These are phyloP conservation scores for Habrosyne pyritoides DNA, from an alignment of 2,888 invertebrate genomes.

Conservation along the genomic window DNA sequence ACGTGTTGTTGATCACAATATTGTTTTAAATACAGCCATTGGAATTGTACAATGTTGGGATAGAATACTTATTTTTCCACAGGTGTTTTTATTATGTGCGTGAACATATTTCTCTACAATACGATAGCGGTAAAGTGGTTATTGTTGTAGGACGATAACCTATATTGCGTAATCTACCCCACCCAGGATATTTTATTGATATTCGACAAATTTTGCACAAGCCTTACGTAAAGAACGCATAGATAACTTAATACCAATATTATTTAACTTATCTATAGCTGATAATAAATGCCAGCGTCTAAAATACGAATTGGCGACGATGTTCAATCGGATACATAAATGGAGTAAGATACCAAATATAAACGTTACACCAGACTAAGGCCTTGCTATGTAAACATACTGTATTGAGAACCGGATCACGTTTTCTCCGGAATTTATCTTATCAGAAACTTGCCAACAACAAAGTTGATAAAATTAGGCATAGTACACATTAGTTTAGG, in stretches of 20 bases:
- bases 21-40: too few species aligned
- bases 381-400: neutral
- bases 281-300: conserved; percentile 1
- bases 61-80: neutral
- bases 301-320: neutral
- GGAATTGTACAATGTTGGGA: neutral
- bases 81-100: neutral
- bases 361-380: neutral
- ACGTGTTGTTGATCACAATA: too few species aligned
- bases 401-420: neutral
- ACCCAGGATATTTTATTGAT: conserved; percentile 14
- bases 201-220: neutral
- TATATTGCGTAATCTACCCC: conserved; percentile 30
- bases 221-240: neutral
- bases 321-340: neutral
- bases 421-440: conserved; percentile 17
- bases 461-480: neutral
- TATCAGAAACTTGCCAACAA: conserved; percentile 11
- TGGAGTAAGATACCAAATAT: neutral
- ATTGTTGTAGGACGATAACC: conserved; percentile 32
- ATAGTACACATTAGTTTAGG: conserved; percentile 17
- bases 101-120: neutral
- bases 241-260: neutral
- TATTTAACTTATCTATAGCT: neutral
- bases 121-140: conserved; percentile 17